These are phyloP conservation scores for Poeciliopsis retropinna DNA, from an alignment of 2,113 vertebrate genomes.

Conservation along the genomic window DNA sequence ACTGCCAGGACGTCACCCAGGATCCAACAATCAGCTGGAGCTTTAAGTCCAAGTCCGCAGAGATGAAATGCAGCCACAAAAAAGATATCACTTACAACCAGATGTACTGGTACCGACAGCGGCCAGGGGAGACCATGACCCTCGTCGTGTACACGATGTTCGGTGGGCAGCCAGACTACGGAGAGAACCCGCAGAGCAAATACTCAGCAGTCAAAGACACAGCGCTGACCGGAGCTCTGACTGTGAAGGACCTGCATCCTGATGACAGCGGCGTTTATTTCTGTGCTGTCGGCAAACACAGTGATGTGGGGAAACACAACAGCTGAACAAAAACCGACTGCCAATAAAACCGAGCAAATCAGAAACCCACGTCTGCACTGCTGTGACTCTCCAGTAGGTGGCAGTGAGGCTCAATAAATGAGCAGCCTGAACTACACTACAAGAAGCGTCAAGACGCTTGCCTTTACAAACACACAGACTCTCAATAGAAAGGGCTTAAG, in stretches of 20 bases:
- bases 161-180: constrained; percentile 6
- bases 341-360: not conserved
- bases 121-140: constrained; percentile 38
- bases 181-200: not conserved
- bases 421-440: too few relatives aligned
- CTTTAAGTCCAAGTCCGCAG: constrained; percentile 9
- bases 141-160: constrained; percentile 15
- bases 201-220: constrained; percentile 19
- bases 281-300: constrained; percentile 37
- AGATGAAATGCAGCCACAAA: constrained; percentile 58
- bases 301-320: constrained; percentile 7
- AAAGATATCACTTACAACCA: not conserved
- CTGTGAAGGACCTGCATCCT: constrained; percentile 31
- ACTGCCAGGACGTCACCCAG: constrained; percentile 52
- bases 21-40: constrained; percentile 32
- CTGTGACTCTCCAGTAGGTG: too few relatives aligned
- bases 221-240: not conserved
- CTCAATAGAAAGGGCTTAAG: too few relatives aligned
- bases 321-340: constrained; percentile 30
- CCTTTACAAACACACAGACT: too few relatives aligned
- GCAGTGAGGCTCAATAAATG: too few relatives aligned
- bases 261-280: constrained; percentile 46
- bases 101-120: constrained; percentile 60
- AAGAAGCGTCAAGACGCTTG: too few relatives aligned
- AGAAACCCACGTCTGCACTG: too few relatives aligned